Evolutionary conservation across 2,113 vertebrate species (phyloP).

Genomic region (Malurus melanocephalus): DNA sequence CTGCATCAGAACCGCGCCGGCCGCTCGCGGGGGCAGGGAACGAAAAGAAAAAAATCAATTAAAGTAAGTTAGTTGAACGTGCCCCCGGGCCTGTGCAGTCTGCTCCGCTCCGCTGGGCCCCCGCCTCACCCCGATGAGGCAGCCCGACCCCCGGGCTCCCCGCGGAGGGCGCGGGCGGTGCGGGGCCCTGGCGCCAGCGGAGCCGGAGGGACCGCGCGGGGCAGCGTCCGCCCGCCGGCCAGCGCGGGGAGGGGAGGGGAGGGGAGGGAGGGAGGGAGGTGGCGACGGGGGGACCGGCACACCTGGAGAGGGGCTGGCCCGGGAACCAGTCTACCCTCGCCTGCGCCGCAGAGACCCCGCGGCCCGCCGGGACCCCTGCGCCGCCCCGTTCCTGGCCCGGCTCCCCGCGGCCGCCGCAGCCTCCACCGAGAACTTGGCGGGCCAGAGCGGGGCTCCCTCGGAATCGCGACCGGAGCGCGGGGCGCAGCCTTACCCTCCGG

Average conservation of each 20-base stretch:
- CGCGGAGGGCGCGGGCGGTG: background rate
- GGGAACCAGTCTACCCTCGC: background rate
- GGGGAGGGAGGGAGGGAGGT: background rate
- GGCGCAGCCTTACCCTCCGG: conserved; percentile 25
- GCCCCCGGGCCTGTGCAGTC: background rate
- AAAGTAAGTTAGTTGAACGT: background rate
- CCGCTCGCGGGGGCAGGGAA: background rate
- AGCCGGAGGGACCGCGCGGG: background rate
- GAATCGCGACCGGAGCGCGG: background rate
- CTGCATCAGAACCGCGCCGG: background rate
- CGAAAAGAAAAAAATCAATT: background rate
- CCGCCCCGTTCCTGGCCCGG: background rate
- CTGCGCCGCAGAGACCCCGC: background rate
- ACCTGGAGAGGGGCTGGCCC: background rate
- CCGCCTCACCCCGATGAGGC: background rate
- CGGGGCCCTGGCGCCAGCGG: background rate
- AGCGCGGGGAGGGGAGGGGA: too few relatives aligned
- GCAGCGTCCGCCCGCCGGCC: background rate
- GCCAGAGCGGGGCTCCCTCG: background rate
- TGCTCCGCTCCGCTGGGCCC: background rate
- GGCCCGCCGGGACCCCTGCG: background rate
- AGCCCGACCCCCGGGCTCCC: background rate
- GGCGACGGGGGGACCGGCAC: background rate
- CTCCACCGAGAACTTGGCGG: background rate
- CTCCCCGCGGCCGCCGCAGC: background rate